Evolutionary conservation across 2,113 vertebrate genomes (phyloP), one percentile per base, ranked within the genome.

Genomic region (Stigmatopora argus): DNA sequence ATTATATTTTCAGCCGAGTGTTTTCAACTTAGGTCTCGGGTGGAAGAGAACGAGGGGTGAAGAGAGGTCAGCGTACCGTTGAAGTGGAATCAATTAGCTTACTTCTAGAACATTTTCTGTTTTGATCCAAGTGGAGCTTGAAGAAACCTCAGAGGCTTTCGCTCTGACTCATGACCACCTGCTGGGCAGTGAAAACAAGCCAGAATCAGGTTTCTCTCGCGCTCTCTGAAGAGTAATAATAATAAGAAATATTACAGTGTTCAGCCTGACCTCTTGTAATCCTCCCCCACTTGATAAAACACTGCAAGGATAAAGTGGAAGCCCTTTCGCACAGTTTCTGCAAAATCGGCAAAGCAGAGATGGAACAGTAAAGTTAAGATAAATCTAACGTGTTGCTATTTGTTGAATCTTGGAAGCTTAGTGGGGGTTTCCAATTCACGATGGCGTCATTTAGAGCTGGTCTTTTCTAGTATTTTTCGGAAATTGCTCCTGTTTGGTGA

Each of bases 61-160:
- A 48, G 19, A 71, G 65, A 76, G 58, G 67, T 38, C 63, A 69
- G 48, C 51, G 34, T 51, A 64, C 41, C 67, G 56, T 62, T 60
- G 44, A 84, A 56, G 65, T 64, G 53, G 7, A 69, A 75, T 71
- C 69, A 68, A 83, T 71, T 48, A 81, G 61, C 71, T 68, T 64
- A 67, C 59, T 56, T 51, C 69, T 26, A 58, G 58, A 70, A 52
- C 17, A 3, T 47, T 63, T 73, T 44, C 51, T 73, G 57, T 66
- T 67, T 73, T 44, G 41, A 74, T 49, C 77, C n/a, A 46, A 46
- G 59, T 74, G 70, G 70, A 67, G 65, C 49, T 70, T 70, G 60
- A 69, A 62, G 49, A 81, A 78, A 75, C 62, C 34, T 72, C 48
- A 46, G 48, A 26, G 21, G 23, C 18, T 10, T 47, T 34, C 35